Base-by-base conservation (phyloP, 1,140 invertebrate species). In the Drosophila nebulosa region DNA sequence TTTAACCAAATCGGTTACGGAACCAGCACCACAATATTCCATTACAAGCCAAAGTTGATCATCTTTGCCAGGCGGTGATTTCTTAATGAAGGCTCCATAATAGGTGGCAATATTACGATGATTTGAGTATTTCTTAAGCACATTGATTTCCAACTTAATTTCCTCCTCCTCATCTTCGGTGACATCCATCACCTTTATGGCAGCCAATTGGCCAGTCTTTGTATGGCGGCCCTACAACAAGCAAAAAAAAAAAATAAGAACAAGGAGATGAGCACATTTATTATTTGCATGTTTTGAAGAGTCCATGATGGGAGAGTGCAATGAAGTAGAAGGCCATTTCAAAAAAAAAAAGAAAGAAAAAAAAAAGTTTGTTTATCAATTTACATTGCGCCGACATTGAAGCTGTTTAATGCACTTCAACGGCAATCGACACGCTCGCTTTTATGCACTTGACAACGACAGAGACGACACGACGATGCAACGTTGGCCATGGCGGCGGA, bases 141-240 rank as follows among this genome's bases (percentile, higher is more conserved):
- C 99, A 94, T 99, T 99, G 71, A 99, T 99, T 93, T 99, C 99
- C 76, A 99, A 94, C 93, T 99, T 99, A 66, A 99, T 99, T 94
- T 99, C 99, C 93, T 99, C 99, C 91, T 99, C 99, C 93, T 99
- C 99, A 92, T 99, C 99, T 95, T 99, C 98, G 67, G 98, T 99
- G 74, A 99, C 98, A 93, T 99, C 98, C 99, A 99, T 99, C 91
- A 99, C 98, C 94, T 99, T 99, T 92, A 99, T 99, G 92, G 99
- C 99, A 72, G 98, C 98, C 93, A 99, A 93, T 92, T 99, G 98
- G 71, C 98, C 98, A 79, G 99, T 99, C 94, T 99, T 99, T 63
- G 98, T 99, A 92, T 99, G 99, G n/a, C 98, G 96, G 65, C 98
- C 99, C 97, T 99, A 89, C 14, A 90, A 74, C 71, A 64, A 69